phyloP scores from a whole-genome alignment of 2,113 vertebrate species.

The Cepphus grylle region DNA sequence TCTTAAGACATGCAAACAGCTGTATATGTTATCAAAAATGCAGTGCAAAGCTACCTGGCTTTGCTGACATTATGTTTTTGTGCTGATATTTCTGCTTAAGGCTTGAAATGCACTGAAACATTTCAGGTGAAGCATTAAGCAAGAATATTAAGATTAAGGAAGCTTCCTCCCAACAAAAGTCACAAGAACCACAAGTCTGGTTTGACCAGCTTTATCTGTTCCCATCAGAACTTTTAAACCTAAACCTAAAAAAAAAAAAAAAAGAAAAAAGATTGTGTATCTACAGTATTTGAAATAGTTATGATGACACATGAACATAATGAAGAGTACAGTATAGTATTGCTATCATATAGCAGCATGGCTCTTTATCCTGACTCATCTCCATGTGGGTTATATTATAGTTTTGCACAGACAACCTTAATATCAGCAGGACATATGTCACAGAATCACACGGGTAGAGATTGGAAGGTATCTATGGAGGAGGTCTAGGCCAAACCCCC shows the following conservation, averaged over 20 bases:
- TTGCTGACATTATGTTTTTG: conserved; percentile 4
- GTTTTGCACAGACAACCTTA: background rate
- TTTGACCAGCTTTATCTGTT: background rate
- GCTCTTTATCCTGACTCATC: background rate
- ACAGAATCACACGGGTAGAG: background rate
- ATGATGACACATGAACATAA: background rate
- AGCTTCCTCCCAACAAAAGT: background rate
- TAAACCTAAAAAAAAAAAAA: background rate
- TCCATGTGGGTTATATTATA: background rate
- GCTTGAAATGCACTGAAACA: background rate
- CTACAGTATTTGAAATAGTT: background rate
- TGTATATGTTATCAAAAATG: background rate
- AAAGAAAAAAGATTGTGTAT: background rate
- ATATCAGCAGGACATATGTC: background rate
- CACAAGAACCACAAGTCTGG: background rate
- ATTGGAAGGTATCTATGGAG: background rate
- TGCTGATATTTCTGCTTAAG: background rate
- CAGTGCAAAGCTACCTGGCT: background rate
- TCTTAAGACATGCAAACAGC: background rate
- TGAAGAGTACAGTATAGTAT: background rate
- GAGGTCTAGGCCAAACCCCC: background rate
- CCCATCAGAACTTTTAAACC: background rate
- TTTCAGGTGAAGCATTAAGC: background rate
- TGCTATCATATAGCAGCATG: background rate
- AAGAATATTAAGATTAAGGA: background rate